Base-by-base conservation (phyloP, 2,113 vertebrate species). In the Gallinago undulata region DNA sequence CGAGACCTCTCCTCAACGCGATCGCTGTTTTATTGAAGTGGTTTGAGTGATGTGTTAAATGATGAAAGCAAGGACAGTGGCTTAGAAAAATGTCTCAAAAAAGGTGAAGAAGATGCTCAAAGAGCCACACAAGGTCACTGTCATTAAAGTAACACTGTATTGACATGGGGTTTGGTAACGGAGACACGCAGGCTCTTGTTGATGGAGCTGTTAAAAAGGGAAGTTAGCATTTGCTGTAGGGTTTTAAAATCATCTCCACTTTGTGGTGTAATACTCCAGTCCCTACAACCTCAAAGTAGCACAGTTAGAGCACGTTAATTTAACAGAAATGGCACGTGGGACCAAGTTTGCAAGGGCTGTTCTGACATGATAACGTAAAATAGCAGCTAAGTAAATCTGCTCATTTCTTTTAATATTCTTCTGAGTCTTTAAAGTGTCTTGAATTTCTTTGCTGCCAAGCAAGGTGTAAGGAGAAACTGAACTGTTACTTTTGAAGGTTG, bases 1-100 rank as follows among this genome's bases (percentile, higher is more conserved):
- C 0, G 96, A 95, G 98, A 96, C 93, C 84, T 90, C 96, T 97
- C 96, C 89, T 97, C 97, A 96, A n/a, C 96, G 64, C 43, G 73
- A 87, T 91, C 75, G 25, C 96, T 91, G 90, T 63, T 96, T 94
- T 73, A 95, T 84, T 97, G 95, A 96, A 97, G 97, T 96, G 95
- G 93, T 96, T 89, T 96, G 97, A 98, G 93, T 97, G 98, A 98
- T 98, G 96, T 97, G 97, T 94, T 95, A 97, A 98, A 96, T 94
- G 97, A 97, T 98, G 97, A 97, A 95, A 97, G 95, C 90, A 53
- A 91, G 93, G 97, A 72, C 97, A 79, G 28, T 11, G 73, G 94
- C 97, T 97, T 73, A 85, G 94, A 91, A 95, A 96, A 94, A 90
- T 12, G 67, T 90, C 97, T 95, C 83, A 21, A 56, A 64, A 82